These are phyloP conservation scores for Carassius auratus DNA, from an alignment of 2,113 vertebrate species.

Conservation along the genomic window DNA sequence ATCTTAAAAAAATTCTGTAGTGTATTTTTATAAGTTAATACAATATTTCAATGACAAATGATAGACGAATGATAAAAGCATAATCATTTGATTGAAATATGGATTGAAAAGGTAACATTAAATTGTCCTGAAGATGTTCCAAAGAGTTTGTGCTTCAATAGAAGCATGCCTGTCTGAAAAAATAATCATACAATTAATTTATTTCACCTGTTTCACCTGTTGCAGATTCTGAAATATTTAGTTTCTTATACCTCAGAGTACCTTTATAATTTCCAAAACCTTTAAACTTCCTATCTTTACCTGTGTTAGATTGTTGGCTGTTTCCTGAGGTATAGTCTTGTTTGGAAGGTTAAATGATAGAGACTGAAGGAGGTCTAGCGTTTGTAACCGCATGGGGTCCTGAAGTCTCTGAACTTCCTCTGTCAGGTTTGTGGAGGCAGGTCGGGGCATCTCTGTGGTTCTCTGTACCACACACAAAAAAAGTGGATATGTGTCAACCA, in stretches of 20 bases:
- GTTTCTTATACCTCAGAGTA: background rate
- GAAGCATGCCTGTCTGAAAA: too few species aligned
- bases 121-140: too few species aligned
- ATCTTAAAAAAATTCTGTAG: too few species aligned
- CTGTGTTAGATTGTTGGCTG: conserved; percentile 83
- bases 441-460: conserved; percentile 68
- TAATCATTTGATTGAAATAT: too few species aligned
- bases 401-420: conserved; percentile 60
- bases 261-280: background rate
- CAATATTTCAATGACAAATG: too few species aligned
- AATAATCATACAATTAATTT: too few species aligned
- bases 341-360: conserved; percentile 76
- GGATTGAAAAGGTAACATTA: too few species aligned
- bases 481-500: background rate
- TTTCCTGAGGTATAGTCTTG: conserved; percentile 71
- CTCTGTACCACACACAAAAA: conserved; percentile 66
- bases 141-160: too few species aligned
- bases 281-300: conserved; percentile 64
- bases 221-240: background rate
- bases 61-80: too few species aligned
- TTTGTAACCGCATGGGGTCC: conserved; percentile 33
- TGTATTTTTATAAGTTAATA: too few species aligned
- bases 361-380: conserved; percentile 73
- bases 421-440: conserved; percentile 64
- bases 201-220: too few species aligned